These are phyloP conservation scores for Patella pellucida DNA, from an alignment of 2,888 invertebrate genomes.

Conservation along the genomic window DNA sequence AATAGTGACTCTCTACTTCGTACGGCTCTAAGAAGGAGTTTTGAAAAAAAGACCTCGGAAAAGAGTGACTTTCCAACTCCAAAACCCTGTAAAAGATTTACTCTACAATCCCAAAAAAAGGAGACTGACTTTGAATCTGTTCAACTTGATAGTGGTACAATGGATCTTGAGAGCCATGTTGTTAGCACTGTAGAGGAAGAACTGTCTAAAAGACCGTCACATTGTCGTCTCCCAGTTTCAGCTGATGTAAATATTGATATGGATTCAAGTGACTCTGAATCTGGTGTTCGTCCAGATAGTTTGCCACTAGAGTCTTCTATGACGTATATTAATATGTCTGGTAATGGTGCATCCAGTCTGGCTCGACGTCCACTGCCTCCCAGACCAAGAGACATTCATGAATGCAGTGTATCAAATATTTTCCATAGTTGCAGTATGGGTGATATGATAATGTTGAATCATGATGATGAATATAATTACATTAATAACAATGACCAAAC, in stretches of 20 bases:
- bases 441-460: not conserved
- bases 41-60: not conserved
- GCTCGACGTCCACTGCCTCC: slow-evolving; percentile 1
- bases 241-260: not conserved
- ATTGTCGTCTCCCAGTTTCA: not conserved
- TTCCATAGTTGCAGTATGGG: not conserved
- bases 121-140: not conserved
- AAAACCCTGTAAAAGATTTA: not conserved
- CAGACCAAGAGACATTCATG: not conserved
- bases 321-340: slow-evolving; percentile 2
- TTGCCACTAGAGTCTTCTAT: not conserved
- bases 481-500: not conserved
- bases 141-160: not conserved
- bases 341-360: not conserved
- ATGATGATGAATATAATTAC: not conserved
- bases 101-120: not conserved
- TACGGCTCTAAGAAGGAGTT: not conserved
- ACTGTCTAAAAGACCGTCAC: not conserved
- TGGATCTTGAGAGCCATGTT: not conserved
- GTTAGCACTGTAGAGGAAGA: not conserved
- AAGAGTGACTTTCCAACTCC: not conserved
- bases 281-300: not conserved
- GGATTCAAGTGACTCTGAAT: not conserved
- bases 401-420: not conserved
- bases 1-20: not conserved